A percentile compares a stretch with the other conserved stretches of the same genome.
These are phyloP conservation scores for Phoxinus phoxinus DNA, from an alignment of 2,113 vertebrate genomes.

Conservation along the genomic window DNA sequence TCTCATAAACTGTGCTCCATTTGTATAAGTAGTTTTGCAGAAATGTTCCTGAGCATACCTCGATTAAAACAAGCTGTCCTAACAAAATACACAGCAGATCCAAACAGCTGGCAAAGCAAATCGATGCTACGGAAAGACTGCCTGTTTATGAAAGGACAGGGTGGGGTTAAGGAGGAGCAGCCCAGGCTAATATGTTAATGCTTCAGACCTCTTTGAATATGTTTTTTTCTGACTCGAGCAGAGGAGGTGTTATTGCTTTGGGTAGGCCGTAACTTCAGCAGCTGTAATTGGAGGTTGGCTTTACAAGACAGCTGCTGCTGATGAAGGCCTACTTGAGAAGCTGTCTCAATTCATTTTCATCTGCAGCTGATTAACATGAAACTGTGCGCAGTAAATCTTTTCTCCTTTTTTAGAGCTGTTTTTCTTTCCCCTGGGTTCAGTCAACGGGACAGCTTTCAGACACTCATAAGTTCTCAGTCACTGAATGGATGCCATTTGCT, in stretches of 20 bases:
- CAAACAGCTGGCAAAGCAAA: constrained; percentile 45
- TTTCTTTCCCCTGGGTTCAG: not conserved
- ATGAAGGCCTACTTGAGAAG: constrained; percentile 32
- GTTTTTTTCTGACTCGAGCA: not conserved
- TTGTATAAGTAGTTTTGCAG: constrained; percentile 34
- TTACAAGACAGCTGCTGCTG: constrained; percentile 42
- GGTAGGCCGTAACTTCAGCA: constrained; percentile 28
- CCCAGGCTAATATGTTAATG: constrained; percentile 12
- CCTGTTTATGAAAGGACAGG: constrained; percentile 5
- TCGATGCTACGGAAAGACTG: constrained; percentile 13
- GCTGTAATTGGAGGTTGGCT: constrained; percentile 37
- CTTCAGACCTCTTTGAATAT: constrained; percentile 13
- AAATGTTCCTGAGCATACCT: constrained; percentile 48
- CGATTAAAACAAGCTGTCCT: constrained; percentile 52
- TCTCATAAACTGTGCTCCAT: constrained; percentile 32
- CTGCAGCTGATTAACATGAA: constrained; percentile 33
- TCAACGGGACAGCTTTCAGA: not conserved
- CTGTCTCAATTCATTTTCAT: constrained; percentile 32
- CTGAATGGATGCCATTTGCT: not conserved
- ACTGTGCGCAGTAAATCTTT: not conserved
- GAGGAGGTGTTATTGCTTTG: not conserved
- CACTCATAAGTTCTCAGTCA: not conserved
- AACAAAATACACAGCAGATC: constrained; percentile 47
- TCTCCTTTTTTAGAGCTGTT: not conserved
- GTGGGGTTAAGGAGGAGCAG: constrained; percentile 12